These are phyloP conservation scores for Cheumatopsyche charites DNA, from an alignment of 1,140 invertebrate species.

Conservation along the genomic window DNA sequence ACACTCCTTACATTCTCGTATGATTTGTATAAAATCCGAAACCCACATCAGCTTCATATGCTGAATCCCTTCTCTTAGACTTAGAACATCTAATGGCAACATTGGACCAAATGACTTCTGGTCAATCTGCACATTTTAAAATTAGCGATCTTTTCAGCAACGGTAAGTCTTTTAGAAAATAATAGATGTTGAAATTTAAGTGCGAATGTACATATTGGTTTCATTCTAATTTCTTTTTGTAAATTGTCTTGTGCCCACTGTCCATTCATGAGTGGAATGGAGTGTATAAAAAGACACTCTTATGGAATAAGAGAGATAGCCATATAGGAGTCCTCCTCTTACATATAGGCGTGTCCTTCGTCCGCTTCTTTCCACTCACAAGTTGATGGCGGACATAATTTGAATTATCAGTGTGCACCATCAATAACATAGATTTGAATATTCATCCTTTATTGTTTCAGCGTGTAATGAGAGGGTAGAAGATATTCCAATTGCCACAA, in stretches of 20 bases:
- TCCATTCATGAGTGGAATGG: no score
- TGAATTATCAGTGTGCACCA: no score
- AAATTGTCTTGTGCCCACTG: no score
- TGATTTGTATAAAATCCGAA: neutral
- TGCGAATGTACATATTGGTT: no score
- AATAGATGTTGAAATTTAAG: no score
- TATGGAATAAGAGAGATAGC: no score
- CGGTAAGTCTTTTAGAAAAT: constrained; percentile 54
- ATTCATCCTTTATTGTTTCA: constrained; percentile 49
- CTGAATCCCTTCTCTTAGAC: constrained; percentile 68
- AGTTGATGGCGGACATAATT: no score
- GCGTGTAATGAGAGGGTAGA: constrained; percentile 52
- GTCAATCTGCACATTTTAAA: constrained; percentile 59
- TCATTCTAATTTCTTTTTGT: neutral
- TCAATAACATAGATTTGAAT: no score
- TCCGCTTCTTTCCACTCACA: no score
- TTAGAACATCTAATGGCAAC: constrained; percentile 66
- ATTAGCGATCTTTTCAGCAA: constrained; percentile 61
- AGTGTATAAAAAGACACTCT: no score
- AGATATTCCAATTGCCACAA: constrained; percentile 27
- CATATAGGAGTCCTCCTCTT: no score
- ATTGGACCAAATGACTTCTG: constrained; percentile 62
- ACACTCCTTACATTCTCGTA: neutral
- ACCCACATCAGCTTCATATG: constrained; percentile 61
- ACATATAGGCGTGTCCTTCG: no score